phyloP scores from a whole-genome alignment of 37 sponge, comb jelly and placozoan species.

The Mnemiopsis leidyi region DNA sequence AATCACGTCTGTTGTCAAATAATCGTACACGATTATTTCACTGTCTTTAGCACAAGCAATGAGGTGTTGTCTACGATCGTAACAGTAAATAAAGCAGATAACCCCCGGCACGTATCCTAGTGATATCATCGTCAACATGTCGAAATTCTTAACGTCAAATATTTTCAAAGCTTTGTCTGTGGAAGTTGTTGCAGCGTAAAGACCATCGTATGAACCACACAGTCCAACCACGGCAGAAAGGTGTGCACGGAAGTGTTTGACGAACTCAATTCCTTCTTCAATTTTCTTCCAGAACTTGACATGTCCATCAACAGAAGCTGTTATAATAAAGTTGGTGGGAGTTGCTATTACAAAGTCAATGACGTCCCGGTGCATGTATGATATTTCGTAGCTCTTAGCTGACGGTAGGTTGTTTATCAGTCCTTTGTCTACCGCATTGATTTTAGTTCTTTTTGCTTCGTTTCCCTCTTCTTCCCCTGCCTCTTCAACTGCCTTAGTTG shows the following conservation, averaged over 20 bases:
- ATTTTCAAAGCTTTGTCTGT: slow-evolving; percentile 90
- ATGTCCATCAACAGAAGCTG: slow-evolving; percentile 92
- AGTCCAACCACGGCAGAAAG: slow-evolving; percentile 76
- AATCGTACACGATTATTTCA: slow-evolving; percentile 50
- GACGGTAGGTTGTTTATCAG: slow-evolving; percentile 71
- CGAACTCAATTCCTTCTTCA: slow-evolving; percentile 90
- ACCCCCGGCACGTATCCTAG: slow-evolving; percentile 76
- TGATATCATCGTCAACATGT: slow-evolving; percentile 95
- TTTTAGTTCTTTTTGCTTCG: background rate
- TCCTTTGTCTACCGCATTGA: background rate
- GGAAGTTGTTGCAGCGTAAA: slow-evolving; percentile 74
- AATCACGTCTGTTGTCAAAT: background rate
- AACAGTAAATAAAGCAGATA: background rate
- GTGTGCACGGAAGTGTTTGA: slow-evolving; percentile 95
- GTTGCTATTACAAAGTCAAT: slow-evolving; percentile 71
- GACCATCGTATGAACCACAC: slow-evolving; percentile 78
- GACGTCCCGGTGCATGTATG: slow-evolving; percentile 94
- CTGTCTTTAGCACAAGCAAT: background rate
- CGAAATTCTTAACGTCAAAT: slow-evolving; percentile 96
- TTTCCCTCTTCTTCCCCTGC: background rate
- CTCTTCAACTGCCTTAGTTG: background rate
- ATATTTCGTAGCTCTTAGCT: slow-evolving; percentile 87
- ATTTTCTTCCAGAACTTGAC: slow-evolving; percentile 99
- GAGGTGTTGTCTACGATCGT: background rate
- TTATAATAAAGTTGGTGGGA: slow-evolving; percentile 86